Conservation (phyloP, 2,113 vertebrate genomes). For the Halichoeres trimaculatus region DNA sequence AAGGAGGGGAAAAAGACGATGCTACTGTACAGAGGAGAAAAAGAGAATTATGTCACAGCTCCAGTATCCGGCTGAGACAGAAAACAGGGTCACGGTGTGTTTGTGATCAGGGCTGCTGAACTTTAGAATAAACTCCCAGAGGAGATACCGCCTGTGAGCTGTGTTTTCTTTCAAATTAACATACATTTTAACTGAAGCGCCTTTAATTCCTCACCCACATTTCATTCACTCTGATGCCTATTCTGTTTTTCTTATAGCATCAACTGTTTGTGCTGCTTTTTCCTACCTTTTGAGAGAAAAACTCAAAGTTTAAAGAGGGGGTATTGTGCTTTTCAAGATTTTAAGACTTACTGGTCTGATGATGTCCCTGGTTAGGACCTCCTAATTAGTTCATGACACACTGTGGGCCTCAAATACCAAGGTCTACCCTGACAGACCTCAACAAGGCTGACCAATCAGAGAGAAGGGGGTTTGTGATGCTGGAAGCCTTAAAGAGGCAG, state of each 20-base stretch:
- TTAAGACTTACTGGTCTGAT: too few species aligned
- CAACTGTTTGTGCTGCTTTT: too few species aligned
- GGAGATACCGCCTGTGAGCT: neutral
- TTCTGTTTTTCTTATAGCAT: neutral
- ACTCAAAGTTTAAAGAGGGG: too few species aligned
- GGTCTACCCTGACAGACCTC: too few species aligned
- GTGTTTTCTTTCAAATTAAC: constrained; percentile 1
- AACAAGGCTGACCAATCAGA: too few species aligned
- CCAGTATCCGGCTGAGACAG: constrained; percentile 12
- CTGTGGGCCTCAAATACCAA: too few species aligned
- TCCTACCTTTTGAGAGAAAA: too few species aligned
- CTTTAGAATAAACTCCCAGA: constrained; percentile 18
- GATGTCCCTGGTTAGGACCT: too few species aligned
- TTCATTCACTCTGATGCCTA: neutral
- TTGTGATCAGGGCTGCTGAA: constrained; percentile 15
- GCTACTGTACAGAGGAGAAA: neutral
- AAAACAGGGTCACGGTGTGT: constrained; percentile 4
- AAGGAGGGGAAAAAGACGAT: constrained; percentile 3
- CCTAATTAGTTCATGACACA: too few species aligned
- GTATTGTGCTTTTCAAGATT: too few species aligned
- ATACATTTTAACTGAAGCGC: neutral
- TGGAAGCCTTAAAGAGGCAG: too few species aligned
- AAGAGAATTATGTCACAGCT: constrained; percentile 26
- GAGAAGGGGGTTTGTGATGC: too few species aligned
- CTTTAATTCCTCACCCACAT: constrained; percentile 12